Base-by-base conservation (phyloP, 1,140 invertebrate genomes). In the Ditylenchus dipsaci region DNA sequence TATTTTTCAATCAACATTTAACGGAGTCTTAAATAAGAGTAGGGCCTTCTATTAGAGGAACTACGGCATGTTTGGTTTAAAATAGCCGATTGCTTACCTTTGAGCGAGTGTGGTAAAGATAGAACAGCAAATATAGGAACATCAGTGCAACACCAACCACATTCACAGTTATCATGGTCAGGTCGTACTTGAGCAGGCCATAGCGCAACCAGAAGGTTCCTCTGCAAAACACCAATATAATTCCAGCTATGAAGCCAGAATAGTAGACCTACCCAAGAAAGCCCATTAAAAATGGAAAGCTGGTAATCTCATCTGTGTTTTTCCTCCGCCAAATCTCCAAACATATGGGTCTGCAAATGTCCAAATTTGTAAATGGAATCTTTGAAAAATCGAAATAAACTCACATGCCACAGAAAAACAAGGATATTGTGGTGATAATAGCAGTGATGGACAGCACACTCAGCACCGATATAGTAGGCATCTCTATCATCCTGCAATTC, bases 351-450 rank as follows among this genome's bases (percentile, higher is more conserved):
- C 78, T 69, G 57, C 80, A 80, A 68, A 60, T 17, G 29, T 27
- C 15, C 9, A 38, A 17, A 65, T 47, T 26, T 61, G 1, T 73
- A 5, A 5, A 62, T 5, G n/a, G 1, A 19, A 65, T 5, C 63
- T 64, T 7, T 15, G 38, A 56, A n/a, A 43, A 58, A 26, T 58
- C 56, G 30, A 13, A 42, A 43, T 17, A 61, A 42, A 74, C 72
- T 68, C 65, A 78, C 71, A 81, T 79, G 67, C 78, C 79, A 72
- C 77, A 81, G 58, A 80, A 82, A 70, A 80, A 80, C 1, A 80
- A 75, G 5, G 79, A 76, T 19, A 81, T 74, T 23, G 79, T 81
- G 15, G 79, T 82, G 63, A 75, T 75, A 29, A 81, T 81, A 27
- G 79, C 79, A 29, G 80, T 65, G 23, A 82, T 56, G 13, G 78